Evolutionary conservation across 2,797 vertebrate species (phyloP).

Genomic region (Falco concolor): DNA sequence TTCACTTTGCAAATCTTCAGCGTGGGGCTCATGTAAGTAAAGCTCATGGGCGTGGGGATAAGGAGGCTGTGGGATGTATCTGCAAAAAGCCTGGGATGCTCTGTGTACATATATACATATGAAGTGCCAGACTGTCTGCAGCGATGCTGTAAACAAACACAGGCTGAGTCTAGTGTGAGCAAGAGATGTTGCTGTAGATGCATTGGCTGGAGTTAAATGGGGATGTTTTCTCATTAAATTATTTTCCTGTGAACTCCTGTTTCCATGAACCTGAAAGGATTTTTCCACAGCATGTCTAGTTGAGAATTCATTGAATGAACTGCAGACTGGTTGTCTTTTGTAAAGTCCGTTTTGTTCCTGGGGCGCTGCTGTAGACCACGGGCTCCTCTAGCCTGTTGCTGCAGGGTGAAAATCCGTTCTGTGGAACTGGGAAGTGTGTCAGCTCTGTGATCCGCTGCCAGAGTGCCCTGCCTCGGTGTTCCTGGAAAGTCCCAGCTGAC

Average conservation of each 20-base stretch:
- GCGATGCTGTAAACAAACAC: not conserved
- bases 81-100: not conserved
- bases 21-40: constrained; percentile 86
- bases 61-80: not conserved
- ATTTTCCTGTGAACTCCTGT: not conserved
- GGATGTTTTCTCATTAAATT: not conserved
- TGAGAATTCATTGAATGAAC: not conserved
- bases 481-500: constrained; percentile 12
- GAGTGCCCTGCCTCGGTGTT: not conserved
- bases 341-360: not conserved
- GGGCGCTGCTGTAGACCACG: not conserved
- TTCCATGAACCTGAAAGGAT: not conserved
- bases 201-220: not conserved
- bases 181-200: not conserved
- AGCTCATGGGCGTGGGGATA: not conserved
- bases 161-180: not conserved
- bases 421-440: not conserved
- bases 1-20: constrained; percentile 92
- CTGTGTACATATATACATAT: rapidly evolving
- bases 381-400: not conserved
- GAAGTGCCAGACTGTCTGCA: not conserved
- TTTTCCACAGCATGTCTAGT: not conserved
- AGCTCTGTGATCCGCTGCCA: not conserved
- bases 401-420: not conserved
- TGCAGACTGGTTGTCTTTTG: not conserved